phyloP scores from a whole-genome alignment of 2,797 vertebrate genomes.

The Chiloscyllium punctatum region DNA sequence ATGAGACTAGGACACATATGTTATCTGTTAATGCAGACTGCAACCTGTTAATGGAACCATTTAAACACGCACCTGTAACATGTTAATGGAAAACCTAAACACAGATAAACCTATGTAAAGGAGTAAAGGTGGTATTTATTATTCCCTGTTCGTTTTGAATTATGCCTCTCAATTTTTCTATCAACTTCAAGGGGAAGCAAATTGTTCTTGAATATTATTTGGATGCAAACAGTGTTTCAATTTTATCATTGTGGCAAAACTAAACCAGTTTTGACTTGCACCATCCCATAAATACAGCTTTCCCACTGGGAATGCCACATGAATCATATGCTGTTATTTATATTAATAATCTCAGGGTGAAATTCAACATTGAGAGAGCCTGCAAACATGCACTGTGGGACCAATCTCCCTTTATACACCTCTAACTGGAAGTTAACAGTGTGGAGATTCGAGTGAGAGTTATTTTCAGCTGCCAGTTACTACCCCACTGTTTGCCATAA shows the following conservation, averaged over 20 bases:
- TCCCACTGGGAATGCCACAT: conserved; percentile 16
- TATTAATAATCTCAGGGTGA: background rate
- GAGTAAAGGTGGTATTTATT: conserved; percentile 23
- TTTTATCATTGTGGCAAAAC: background rate
- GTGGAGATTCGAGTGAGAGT: background rate
- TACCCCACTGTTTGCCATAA: background rate
- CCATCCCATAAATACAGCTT: background rate
- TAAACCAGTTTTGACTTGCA: background rate
- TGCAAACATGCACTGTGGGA: background rate
- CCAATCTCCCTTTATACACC: background rate
- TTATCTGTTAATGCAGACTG: background rate
- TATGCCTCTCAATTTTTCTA: background rate
- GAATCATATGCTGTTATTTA: background rate
- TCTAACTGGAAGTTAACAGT: background rate
- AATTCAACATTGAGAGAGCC: background rate
- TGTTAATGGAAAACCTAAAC: conserved; percentile 12
- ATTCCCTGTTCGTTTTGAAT: background rate
- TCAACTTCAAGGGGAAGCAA: background rate
- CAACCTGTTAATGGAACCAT: conserved; percentile 29
- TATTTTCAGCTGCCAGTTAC: background rate
- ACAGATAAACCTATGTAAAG: background rate
- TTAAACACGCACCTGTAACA: conserved; percentile 11
- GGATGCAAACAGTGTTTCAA: background rate
- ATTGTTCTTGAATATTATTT: background rate
- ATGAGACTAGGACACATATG: conserved; percentile 13